These are phyloP conservation scores for Mylabris sibirica DNA, from an alignment of 2,888 invertebrate species.

Conservation along the genomic window DNA sequence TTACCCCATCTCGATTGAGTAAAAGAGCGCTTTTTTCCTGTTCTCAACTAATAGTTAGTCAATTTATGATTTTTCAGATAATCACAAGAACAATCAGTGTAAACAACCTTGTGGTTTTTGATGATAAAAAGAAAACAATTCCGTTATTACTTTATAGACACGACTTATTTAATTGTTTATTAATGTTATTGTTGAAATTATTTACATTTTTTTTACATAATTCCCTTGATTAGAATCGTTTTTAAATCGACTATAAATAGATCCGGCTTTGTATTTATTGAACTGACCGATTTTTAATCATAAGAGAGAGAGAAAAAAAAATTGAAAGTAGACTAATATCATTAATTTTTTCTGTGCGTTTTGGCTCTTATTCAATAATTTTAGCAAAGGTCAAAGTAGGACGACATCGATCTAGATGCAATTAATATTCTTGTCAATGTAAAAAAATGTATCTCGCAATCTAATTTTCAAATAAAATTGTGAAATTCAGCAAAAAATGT, in stretches of 20 bases:
- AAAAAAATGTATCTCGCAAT: too few species aligned
- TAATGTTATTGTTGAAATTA: neutral
- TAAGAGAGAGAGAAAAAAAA: neutral
- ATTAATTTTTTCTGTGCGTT: neutral
- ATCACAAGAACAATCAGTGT: neutral
- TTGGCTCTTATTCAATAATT: neutral
- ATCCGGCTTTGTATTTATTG: neutral
- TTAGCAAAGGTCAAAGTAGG: neutral
- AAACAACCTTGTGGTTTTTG: neutral
- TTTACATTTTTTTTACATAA: neutral
- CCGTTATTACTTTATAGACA: too few species aligned
- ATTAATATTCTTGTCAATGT: too few species aligned
- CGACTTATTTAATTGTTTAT: constrained; percentile 1
- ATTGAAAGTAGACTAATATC: constrained; percentile 1
- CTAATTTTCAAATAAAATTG: too few species aligned
- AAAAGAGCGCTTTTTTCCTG: too few species aligned
- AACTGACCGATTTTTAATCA: neutral
- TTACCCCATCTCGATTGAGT: neutral
- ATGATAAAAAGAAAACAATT: too few species aligned
- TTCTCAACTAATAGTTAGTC: too few species aligned
- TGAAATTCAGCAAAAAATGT: too few species aligned
- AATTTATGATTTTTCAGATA: neutral
- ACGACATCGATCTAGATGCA: too few species aligned
- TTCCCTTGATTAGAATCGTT: neutral
- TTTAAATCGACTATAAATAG: neutral